phyloP scores from a whole-genome alignment of 1,140 invertebrate species.

The Caenorhabditis latens region DNA sequence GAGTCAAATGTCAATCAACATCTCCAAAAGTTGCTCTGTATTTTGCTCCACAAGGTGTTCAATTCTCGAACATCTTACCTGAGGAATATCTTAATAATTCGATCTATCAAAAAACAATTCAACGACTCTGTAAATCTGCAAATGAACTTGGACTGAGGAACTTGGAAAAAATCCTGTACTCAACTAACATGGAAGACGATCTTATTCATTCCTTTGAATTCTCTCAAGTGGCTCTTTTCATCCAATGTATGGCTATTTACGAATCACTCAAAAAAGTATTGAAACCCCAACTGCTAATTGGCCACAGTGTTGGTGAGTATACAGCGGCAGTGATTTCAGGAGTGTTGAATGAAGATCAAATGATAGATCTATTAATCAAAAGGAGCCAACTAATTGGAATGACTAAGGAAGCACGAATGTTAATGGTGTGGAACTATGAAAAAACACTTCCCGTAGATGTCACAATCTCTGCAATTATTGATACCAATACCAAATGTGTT shows the following conservation, averaged over 20 bases:
- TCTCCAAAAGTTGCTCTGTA: constrained; percentile 67
- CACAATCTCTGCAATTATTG: constrained; percentile 68
- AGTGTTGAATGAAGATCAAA: constrained; percentile 57
- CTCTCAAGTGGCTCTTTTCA: constrained; percentile 67
- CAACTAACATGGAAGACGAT: background rate
- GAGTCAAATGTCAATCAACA: background rate
- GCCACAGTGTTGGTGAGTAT: constrained; percentile 73
- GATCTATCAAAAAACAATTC: constrained; percentile 10
- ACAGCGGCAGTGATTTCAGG: constrained; percentile 64
- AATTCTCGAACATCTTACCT: constrained; percentile 69
- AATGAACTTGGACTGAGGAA: background rate
- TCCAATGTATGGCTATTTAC: constrained; percentile 62
- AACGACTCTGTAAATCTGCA: background rate
- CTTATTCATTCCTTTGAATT: background rate
- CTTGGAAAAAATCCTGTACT: constrained; percentile 58
- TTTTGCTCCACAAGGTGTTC: constrained; percentile 73
- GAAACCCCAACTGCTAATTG: constrained; percentile 64
- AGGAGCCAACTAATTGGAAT: constrained; percentile 60
- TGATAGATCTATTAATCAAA: constrained; percentile 61
- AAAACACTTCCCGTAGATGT: constrained; percentile 61
- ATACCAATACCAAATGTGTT: constrained; percentile 59
- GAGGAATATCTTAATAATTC: constrained; percentile 46
- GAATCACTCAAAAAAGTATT: constrained; percentile 57
- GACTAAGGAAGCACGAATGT: constrained; percentile 69
- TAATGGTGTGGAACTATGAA: constrained; percentile 56